Conservation (phyloP, 2,888 invertebrate species). For the Augochlorella aurata region DNA sequence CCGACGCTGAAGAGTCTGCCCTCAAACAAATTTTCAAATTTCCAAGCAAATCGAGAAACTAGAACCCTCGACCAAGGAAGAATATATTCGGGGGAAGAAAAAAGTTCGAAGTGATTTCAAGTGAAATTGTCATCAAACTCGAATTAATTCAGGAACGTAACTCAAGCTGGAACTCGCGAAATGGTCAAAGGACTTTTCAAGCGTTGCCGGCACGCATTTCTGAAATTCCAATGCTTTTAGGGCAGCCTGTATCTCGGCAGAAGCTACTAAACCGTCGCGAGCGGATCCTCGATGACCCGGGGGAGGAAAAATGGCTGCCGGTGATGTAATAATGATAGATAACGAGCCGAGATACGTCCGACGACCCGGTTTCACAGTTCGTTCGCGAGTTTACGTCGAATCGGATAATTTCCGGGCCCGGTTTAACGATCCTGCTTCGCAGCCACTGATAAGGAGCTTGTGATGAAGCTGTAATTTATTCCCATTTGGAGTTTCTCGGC, state of each 20-base stretch:
- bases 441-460: slow-evolving; percentile 4
- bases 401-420: slow-evolving; percentile 1
- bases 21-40: too few relatives aligned
- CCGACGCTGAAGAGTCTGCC: too few relatives aligned
- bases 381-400: neutral
- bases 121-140: too few relatives aligned
- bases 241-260: neutral
- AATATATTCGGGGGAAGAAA: too few relatives aligned
- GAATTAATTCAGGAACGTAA: too few relatives aligned
- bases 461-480: neutral
- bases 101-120: too few relatives aligned
- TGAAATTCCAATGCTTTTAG: neutral
- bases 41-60: too few relatives aligned
- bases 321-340: slow-evolving; percentile 7
- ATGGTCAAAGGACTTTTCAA: neutral
- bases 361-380: slow-evolving; percentile 11
- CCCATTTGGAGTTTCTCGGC: neutral
- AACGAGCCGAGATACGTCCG: slow-evolving; percentile 14
- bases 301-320: neutral
- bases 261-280: neutral
- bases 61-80: too few relatives aligned
- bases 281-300: neutral
- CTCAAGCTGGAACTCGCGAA: neutral
- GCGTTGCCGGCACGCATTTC: neutral
- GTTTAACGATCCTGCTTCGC: neutral